A percentile compares a stretch with the other conserved stretches of the same genome.
phyloP scores from a whole-genome alignment of 2,888 invertebrate species.

The Macaria liturata region DNA sequence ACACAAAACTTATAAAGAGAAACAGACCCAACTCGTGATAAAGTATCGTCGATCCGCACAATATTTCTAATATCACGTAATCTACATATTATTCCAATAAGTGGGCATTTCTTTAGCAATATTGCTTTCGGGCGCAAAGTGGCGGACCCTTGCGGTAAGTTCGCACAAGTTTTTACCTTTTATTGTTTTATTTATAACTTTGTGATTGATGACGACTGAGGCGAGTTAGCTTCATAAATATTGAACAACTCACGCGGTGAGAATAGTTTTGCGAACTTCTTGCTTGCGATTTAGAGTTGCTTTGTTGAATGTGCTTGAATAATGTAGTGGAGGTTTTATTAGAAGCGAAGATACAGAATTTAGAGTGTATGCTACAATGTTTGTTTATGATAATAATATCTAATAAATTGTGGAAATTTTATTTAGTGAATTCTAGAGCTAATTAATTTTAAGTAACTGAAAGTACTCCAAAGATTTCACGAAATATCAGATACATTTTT shows the following conservation, averaged over 20 bases:
- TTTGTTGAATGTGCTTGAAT: slow-evolving; percentile 21
- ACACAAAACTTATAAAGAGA: slow-evolving; percentile 50
- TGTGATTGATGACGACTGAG: slow-evolving; percentile 81
- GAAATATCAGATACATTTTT: too few relatives aligned
- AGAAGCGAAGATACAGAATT: too few relatives aligned
- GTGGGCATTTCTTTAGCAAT: slow-evolving; percentile 72
- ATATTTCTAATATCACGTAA: slow-evolving; percentile 75
- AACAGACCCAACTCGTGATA: slow-evolving; percentile 54
- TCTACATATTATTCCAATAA: slow-evolving; percentile 84
- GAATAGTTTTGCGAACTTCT: slow-evolving; percentile 56
- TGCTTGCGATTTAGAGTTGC: slow-evolving; percentile 22
- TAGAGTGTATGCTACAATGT: too few relatives aligned
- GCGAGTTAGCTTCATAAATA: slow-evolving; percentile 80
- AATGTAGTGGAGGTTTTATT: slow-evolving; percentile 1
- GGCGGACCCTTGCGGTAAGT: slow-evolving; percentile 73
- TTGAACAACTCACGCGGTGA: slow-evolving; percentile 71
- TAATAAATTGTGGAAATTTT: too few relatives aligned
- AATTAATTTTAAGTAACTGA: too few relatives aligned
- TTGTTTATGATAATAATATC: too few relatives aligned
- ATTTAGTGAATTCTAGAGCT: too few relatives aligned
- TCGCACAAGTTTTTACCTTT: slow-evolving; percentile 79
- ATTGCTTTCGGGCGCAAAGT: slow-evolving; percentile 67
- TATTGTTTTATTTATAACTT: slow-evolving; percentile 84
- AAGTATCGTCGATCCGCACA: slow-evolving; percentile 64
- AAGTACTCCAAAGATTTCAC: too few relatives aligned